Conservation (phyloP, 2,888 invertebrate genomes). For the Amiota minor region DNA sequence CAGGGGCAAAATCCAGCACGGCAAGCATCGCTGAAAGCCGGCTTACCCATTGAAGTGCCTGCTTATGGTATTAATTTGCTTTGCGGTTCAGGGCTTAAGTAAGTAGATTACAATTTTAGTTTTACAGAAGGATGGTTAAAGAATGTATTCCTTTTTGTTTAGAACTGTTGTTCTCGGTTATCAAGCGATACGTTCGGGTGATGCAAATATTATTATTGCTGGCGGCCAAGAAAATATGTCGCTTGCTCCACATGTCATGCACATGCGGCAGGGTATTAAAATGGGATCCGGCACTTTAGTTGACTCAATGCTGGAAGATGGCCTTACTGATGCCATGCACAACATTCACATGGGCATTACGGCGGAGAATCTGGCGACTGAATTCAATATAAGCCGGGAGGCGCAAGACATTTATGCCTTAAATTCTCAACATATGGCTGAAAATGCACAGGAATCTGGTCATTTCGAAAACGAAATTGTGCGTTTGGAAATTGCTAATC, state of each 20-base stretch:
- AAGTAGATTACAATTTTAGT: constrained; percentile 54
- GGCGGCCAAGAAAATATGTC: constrained; percentile 92
- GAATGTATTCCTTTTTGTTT: neutral
- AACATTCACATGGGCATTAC: constrained; percentile 87
- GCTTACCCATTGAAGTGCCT: constrained; percentile 80
- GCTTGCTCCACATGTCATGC: constrained; percentile 80
- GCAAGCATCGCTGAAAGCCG: constrained; percentile 83
- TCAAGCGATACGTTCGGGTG: constrained; percentile 80
- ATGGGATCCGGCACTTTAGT: constrained; percentile 78
- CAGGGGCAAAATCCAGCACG: constrained; percentile 89
- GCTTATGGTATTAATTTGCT: constrained; percentile 84
- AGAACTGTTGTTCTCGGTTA: constrained; percentile 81
- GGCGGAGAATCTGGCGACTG: constrained; percentile 84
- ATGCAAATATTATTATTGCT: constrained; percentile 80
- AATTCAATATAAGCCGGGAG: constrained; percentile 78
- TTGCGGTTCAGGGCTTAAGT: constrained; percentile 88
- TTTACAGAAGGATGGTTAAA: neutral
- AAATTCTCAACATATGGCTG: constrained; percentile 80
- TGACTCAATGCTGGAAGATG: constrained; percentile 82
- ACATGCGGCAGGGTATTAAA: constrained; percentile 79
- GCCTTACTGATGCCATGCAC: constrained; percentile 83
- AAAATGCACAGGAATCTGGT: constrained; percentile 77
- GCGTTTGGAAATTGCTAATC: constrained; percentile 76
- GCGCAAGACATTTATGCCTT: constrained; percentile 83
- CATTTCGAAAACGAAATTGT: constrained; percentile 83